These are phyloP conservation scores for Rhingia campestris DNA, from an alignment of 2,888 invertebrate genomes.

Conservation along the genomic window DNA sequence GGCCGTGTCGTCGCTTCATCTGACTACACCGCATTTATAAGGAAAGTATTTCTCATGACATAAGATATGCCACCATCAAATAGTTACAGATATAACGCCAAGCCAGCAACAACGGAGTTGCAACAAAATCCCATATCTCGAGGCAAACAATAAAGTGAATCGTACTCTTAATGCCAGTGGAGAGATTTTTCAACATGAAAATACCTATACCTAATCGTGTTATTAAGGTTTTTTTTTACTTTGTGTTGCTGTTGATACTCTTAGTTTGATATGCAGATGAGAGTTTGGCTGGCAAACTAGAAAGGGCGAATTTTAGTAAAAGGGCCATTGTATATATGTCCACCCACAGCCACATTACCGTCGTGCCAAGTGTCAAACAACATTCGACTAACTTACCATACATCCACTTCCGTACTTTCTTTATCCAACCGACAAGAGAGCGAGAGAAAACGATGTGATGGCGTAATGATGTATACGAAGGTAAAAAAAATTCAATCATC, in stretches of 20 bases:
- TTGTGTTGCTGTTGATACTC: background rate
- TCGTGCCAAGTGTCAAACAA: constrained; percentile 16
- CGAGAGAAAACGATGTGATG: background rate
- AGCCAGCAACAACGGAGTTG: constrained; percentile 1
- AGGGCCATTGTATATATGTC: constrained; percentile 11
- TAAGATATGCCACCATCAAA: constrained; percentile 63
- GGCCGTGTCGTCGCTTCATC: constrained; percentile 49
- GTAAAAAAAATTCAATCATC: constrained; percentile 52
- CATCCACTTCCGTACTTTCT: constrained; percentile 65
- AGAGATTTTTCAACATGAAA: constrained; percentile 39
- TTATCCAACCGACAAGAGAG: constrained; percentile 7
- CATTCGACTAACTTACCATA: constrained; percentile 2
- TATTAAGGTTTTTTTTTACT: constrained; percentile 6
- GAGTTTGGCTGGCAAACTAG: constrained; percentile 23
- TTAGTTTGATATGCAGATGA: constrained; percentile 43
- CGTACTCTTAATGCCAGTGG: constrained; percentile 14
- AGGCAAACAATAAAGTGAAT: constrained; percentile 50
- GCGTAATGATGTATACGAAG: background rate
- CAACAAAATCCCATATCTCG: constrained; percentile 31
- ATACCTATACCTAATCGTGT: constrained; percentile 19
- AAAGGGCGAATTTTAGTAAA: constrained; percentile 44
- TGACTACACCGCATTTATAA: constrained; percentile 40
- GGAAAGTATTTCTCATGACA: constrained; percentile 55
- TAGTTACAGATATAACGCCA: constrained; percentile 37
- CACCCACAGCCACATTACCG: constrained; percentile 55